Base-by-base conservation (phyloP, 2,797 vertebrate genomes). In the Adelosebastes latens region DNA sequence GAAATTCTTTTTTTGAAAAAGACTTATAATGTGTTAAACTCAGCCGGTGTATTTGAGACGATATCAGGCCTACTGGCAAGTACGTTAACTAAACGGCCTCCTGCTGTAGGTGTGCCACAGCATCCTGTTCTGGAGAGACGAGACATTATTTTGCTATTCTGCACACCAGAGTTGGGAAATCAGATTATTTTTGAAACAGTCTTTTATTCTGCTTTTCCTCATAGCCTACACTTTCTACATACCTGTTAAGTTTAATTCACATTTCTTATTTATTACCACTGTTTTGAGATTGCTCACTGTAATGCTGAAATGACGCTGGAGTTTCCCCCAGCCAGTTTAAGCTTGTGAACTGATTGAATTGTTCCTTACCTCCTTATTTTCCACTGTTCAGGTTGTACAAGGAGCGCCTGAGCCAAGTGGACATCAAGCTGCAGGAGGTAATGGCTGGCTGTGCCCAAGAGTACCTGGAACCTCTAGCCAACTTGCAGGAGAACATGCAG, bases 401-500 rank as follows among this genome's bases (percentile, higher is more conserved):
- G 93, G 99, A 99, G 92, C 95, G 98, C 75, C 92, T 99, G 92
- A 99, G 96, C 93, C 99, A 99, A 93, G 97, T 99, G 89, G 99
- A 99, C 94, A 96, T 98, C 91, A 99, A 99, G 90, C 96, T 99
- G 65, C 98, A 99, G 90, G 99, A 99, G 88, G 99, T 99, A 62
- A 98, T 98, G 94, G 97, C 98, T 2, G 98, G 98, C 89, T 99
- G 98, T 92, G 99, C 99, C 80, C 96, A 97, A 9, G 99, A 99
- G 84, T 99, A 99, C 91, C 96, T 99, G 94, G 99, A 99, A 87
- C 98, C 99, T 39, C 90, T 99, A 85, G 99, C 99, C 85, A 97
- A 97, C 91, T 95, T 99, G 83, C 99, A 99, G 95, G 98, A 99
- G 95, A 99, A 99, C 94, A 99, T 99, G 98, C 99, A 99, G 95